Base-by-base conservation (phyloP, 2,113 vertebrate genomes). In the Vulpes ferrilata region DNA sequence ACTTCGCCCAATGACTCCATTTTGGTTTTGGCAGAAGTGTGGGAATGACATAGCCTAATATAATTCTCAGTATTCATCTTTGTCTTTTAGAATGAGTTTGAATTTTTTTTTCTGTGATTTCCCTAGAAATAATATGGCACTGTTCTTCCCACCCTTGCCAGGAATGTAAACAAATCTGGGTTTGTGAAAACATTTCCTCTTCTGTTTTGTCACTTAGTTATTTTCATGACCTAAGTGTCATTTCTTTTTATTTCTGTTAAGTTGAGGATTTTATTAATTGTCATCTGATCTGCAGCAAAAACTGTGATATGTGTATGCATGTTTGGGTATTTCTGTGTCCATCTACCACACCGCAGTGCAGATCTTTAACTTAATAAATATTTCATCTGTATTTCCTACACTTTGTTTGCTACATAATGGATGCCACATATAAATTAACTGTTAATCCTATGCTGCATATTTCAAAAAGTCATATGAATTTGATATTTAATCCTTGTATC, bases 81-180 rank as follows among this genome's bases (percentile, higher is more conserved):
- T 38, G 0, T 73, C 57, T 89, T 53, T 32, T 92, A 89, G 48
- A 89, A 73, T 55, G 48, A 71, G n/a, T 78, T 85, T 93, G 48
- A 69, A 32, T 55, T 65, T 96, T 92, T 86, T 2, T 57, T 84
- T 62, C 35, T 85, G 71, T 93, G 30, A 59, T 90, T 97, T 97
- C 35, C 38, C 65, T 88, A 88, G 80, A 97, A 96, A 88, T 71
- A 90, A 84, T 76, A 62, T 94, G 53, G 67, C 35, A 62, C 30
- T 80, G 0, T 93, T 97, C 67, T 92, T 89, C 38, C 11, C 64
- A 78, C 11, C 15, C 15, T 86, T 95, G 38, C 59, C 53, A 93
- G 69, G 64, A 93, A 88, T 51, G 19, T 86, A 93, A 97, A 94
- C 59, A 65, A 95, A 92, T 84, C 62, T 53, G 32, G 15, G 6